Evolutionary conservation across 2,797 vertebrate species (phyloP), one percentile per base, ranked within the genome.

Genomic region (Acipenser transmontanus): DNA sequence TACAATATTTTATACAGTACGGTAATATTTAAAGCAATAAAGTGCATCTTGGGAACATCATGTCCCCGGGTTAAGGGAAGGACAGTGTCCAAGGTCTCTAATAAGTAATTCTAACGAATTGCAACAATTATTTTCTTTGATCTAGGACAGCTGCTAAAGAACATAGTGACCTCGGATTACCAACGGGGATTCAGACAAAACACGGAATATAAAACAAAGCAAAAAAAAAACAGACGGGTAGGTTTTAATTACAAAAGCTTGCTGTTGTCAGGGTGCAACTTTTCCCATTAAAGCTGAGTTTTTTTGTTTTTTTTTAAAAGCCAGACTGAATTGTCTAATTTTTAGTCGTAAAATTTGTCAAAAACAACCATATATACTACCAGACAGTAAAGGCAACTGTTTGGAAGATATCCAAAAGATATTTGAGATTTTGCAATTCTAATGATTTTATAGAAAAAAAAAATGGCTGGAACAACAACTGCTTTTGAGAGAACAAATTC

Each of bases 111-210:
- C 34, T 34, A 34, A 34, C 1, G 34, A 34, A 9, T 54, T 9
- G 8, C 8, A 51, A 76, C n/a, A 57, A 4, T 51, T 68, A 60
- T 71, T 62, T 67, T 66, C 34, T 57, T 64, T 71, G 4, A 49
- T 34, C 59, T 73, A 77, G 59, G 59, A 68, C 69, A 71, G 66
- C 50, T 72, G 67, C 63, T 72, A 73, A 73, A 72, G 64, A 49
- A 76, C 68, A 69, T 8, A 47, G 49, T 67, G 69, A 74, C 69
- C 72, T 73, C 67, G 66, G 64, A 71, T 77, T 50, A 50, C 11
- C 48, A 47, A 72, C 70, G 2, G 34, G 34, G 3, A 34, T 34
- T 34, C 34, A 34, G 34, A 34, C 34, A 34, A 34, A 34, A 34
- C 34, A 34, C 2, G 34, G 34, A 34, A 34, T 34, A 34, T 34